Conservation (phyloP, 2,113 vertebrate genomes). For the Ammospiza caudacuta region DNA sequence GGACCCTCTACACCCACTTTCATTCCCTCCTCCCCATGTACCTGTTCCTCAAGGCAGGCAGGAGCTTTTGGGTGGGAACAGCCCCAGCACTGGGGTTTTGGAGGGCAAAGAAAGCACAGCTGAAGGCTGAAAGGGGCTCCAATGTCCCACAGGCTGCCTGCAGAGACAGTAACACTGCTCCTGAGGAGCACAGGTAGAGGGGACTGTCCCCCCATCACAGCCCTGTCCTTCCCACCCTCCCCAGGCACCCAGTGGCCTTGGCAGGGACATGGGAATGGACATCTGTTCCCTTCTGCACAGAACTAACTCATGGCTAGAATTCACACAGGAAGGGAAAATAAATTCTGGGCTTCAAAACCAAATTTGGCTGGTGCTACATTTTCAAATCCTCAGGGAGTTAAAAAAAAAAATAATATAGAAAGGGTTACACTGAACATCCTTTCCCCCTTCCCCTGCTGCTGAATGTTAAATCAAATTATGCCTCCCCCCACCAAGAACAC, state of each 20-base stretch:
- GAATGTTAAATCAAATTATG: background rate
- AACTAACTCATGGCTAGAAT: background rate
- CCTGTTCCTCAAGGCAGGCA: background rate
- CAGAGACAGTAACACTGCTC: background rate
- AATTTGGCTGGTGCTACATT: background rate
- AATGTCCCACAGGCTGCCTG: fast-evolving
- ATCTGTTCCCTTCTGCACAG: background rate
- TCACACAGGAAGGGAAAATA: background rate
- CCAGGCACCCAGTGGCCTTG: background rate
- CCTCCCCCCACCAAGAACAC: background rate
- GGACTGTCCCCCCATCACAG: background rate
- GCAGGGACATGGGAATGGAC: background rate
- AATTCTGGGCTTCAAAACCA: background rate
- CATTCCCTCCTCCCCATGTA: background rate
- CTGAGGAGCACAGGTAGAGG: background rate
- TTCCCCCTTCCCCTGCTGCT: background rate
- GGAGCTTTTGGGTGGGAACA: background rate
- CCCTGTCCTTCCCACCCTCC: background rate
- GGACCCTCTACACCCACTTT: background rate
- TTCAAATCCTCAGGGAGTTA: background rate
- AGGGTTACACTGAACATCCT: background rate
- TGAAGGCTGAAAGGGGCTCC: background rate
- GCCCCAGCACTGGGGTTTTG: background rate
- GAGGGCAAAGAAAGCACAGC: background rate
- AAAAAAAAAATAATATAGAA: too few relatives aligned